These are phyloP conservation scores for Nineta flava DNA, from an alignment of 2,888 invertebrate genomes.

Conservation along the genomic window DNA sequence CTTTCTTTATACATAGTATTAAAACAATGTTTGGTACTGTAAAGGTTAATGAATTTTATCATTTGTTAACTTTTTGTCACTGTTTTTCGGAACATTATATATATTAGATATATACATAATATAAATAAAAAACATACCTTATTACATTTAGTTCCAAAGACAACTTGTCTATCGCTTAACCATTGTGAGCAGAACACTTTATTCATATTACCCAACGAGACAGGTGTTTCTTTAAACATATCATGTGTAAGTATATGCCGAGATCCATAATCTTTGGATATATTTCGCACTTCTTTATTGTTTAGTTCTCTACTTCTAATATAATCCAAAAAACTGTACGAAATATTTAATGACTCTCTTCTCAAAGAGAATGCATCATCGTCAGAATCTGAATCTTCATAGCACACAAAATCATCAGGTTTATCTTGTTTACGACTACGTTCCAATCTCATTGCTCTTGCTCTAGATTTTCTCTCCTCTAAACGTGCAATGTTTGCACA, in stretches of 20 bases:
- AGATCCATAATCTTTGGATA: conserved; percentile 67
- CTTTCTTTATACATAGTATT: no score
- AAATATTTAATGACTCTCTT: conserved; percentile 56
- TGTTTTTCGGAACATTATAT: no score
- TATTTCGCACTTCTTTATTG: conserved; percentile 49
- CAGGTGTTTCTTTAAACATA: conserved; percentile 72
- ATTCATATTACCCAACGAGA: conserved; percentile 72
- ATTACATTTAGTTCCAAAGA: conserved; percentile 95
- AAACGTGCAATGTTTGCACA: conserved; percentile 56
- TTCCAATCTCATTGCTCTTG: conserved; percentile 47
- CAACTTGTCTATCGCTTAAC: conserved; percentile 87
- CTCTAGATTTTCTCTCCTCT: conserved; percentile 55
- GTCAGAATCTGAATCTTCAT: conserved; percentile 77
- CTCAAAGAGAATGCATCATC: conserved; percentile 61
- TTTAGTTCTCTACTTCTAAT: conserved; percentile 61
- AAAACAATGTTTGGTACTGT: no score
- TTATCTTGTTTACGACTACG: conserved; percentile 70
- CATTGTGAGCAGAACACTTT: conserved; percentile 93
- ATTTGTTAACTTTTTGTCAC: no score
- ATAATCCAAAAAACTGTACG: conserved; percentile 77
- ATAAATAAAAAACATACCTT: conserved; percentile 41
- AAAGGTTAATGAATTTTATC: no score
- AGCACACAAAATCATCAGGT: conserved; percentile 79
- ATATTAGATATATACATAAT: no score
- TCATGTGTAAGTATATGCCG: conserved; percentile 80